These are phyloP conservation scores for Cyphomyrmex costatus DNA, from an alignment of 1,140 invertebrate genomes.

Conservation along the genomic window DNA sequence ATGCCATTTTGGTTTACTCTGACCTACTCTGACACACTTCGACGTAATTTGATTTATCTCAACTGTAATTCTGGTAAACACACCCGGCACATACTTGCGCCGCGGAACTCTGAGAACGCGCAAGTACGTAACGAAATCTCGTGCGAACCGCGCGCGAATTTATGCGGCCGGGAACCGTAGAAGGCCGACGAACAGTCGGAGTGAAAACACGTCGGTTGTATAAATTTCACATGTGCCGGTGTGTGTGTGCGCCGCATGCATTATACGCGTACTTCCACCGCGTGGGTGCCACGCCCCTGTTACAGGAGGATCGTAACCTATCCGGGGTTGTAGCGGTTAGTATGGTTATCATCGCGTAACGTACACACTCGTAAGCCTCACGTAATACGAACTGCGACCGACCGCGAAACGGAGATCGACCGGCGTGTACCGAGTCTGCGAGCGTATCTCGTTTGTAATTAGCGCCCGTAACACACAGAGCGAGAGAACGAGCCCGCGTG, in stretches of 20 bases:
- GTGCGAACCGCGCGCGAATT: conserved; percentile 49
- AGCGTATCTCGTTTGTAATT: conserved; percentile 72
- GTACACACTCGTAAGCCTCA: conserved; percentile 1
- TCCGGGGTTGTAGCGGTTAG: conserved; percentile 10
- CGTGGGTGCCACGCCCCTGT: conserved; percentile 56
- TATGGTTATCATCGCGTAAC: conserved; percentile 59
- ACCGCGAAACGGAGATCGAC: neutral
- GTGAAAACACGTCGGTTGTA: conserved; percentile 39
- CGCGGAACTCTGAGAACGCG: conserved; percentile 31
- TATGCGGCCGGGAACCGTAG: conserved; percentile 22
- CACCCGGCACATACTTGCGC: neutral
- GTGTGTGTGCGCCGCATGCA: conserved; percentile 4
- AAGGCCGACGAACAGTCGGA: conserved; percentile 21
- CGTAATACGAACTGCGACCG: conserved; percentile 15
- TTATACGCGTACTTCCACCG: conserved; percentile 40
- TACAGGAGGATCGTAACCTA: conserved; percentile 65
- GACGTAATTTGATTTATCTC: conserved; percentile 6
- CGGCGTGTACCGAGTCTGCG: neutral
- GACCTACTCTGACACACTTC: neutral
- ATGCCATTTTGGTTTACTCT: conserved; percentile 5
- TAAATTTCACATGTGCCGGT: conserved; percentile 38
- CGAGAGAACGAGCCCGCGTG: neutral
- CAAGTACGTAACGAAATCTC: conserved; percentile 38
- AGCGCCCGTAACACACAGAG: conserved; percentile 54
- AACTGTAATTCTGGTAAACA: conserved; percentile 28